Conservation (phyloP, 1,140 invertebrate genomes). For the Sinonovacula constricta region DNA sequence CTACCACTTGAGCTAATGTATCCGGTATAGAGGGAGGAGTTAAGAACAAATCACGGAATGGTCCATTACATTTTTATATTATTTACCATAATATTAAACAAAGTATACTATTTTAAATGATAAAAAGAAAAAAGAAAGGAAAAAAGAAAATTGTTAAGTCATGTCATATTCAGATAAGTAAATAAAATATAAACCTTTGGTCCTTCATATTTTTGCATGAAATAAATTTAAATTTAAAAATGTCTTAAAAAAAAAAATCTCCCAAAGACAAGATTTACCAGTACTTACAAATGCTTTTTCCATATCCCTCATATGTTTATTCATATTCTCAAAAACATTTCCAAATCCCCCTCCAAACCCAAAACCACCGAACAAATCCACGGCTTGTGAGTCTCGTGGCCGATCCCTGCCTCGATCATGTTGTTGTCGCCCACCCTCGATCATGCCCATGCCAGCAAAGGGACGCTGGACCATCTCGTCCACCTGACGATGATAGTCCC, state of each 20-base stretch:
- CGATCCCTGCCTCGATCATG: conserved; percentile 1
- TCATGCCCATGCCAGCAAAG: conserved; percentile 28
- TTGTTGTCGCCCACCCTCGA: conserved; percentile 6
- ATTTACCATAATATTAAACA: too few species aligned
- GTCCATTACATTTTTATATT: background rate
- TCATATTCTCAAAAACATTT: conserved; percentile 43
- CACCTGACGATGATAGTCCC: conserved; percentile 25
- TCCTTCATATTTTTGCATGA: background rate
- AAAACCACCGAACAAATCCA: conserved; percentile 6
- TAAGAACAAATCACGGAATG: background rate
- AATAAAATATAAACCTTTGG: background rate
- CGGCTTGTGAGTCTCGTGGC: background rate
- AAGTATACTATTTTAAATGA: too few species aligned
- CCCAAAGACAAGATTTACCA: background rate
- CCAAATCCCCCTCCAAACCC: conserved; percentile 27
- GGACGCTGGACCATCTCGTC: conserved; percentile 26
- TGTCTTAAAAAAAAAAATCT: background rate
- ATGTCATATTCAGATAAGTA: background rate
- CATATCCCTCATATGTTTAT: conserved; percentile 38
- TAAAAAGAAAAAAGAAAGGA: too few species aligned
- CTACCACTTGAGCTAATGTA: too few species aligned
- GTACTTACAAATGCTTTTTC: conserved; percentile 34
- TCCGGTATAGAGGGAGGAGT: background rate
- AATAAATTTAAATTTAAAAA: too few species aligned
- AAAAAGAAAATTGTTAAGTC: too few species aligned